Evolutionary conservation across 1,140 invertebrate species (phyloP).

Genomic region (Bombus impatiens): DNA sequence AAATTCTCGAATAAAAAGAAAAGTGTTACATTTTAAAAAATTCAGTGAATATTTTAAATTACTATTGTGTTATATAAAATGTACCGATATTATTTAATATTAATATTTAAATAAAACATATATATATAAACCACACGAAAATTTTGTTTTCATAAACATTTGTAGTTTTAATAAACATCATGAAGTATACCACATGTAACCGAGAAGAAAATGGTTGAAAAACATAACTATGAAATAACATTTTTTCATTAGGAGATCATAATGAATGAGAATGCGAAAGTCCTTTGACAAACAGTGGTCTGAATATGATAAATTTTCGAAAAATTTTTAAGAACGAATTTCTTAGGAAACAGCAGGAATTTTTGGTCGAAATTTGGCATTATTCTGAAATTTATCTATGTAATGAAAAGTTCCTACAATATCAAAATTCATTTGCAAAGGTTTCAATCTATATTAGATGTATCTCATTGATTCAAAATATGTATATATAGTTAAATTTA

Average conservation of each 20-base stretch:
- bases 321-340: no score
- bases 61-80: not conserved
- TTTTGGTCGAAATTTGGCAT: no score
- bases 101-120: constrained; percentile 9
- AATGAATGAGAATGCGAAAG: no score
- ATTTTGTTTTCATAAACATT: not conserved
- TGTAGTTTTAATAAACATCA: not conserved
- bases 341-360: no score
- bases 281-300: no score
- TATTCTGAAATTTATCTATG: no score
- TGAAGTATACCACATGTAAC: not conserved
- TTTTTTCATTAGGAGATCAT: not conserved
- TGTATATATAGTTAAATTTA: no score
- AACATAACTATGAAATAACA: not conserved
- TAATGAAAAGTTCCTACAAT: no score
- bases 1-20: constrained; percentile 76
- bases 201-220: not conserved
- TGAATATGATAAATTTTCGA: no score
- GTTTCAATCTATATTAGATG: no score
- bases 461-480: no score
- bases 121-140: not conserved
- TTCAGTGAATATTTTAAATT: not conserved
- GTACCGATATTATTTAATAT: not conserved
- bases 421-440: no score
- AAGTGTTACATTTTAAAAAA: constrained; percentile 74